These are phyloP conservation scores for Chirona hameri DNA, from an alignment of 2,888 invertebrate species.

Conservation along the genomic window DNA sequence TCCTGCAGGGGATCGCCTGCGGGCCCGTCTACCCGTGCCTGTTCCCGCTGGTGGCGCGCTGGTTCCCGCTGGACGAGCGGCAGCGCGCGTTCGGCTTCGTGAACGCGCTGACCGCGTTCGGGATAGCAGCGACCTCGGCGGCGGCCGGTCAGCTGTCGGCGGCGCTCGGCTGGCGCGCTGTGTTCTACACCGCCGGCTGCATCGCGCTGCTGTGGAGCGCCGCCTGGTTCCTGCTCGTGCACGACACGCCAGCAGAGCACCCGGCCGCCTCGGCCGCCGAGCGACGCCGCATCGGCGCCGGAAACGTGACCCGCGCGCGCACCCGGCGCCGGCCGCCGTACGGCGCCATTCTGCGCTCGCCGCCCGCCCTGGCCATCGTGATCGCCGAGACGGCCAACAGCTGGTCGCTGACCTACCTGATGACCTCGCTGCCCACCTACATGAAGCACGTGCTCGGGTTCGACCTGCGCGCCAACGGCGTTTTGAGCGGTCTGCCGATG, in stretches of 20 bases:
- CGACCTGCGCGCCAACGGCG: background rate
- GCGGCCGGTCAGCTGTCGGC: background rate
- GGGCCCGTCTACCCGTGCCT: conserved; percentile 23
- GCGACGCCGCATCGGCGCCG: background rate
- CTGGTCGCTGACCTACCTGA: background rate
- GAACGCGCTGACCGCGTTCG: background rate
- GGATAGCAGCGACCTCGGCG: background rate
- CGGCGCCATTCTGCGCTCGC: background rate
- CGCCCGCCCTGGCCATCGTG: background rate
- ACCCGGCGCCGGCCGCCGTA: background rate
- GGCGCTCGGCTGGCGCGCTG: background rate
- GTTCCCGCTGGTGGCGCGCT: conserved; percentile 24
- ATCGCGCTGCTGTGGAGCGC: background rate
- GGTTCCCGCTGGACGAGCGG: conserved; percentile 24
- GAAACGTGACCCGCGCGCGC: background rate
- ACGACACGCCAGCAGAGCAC: background rate
- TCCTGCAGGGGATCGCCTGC: background rate
- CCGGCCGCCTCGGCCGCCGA: background rate
- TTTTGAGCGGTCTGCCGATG: background rate
- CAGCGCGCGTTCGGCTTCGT: background rate
- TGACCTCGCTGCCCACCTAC: conserved; percentile 12
- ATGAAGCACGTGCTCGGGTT: conserved; percentile 26
- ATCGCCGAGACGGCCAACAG: conserved; percentile 24
- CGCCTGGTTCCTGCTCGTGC: conserved; percentile 6
- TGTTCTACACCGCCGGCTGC: conserved; percentile 5